Evolutionary conservation across 2,797 vertebrate genomes (phyloP).

Genomic region (Brachyrhaphis roseni): DNA sequence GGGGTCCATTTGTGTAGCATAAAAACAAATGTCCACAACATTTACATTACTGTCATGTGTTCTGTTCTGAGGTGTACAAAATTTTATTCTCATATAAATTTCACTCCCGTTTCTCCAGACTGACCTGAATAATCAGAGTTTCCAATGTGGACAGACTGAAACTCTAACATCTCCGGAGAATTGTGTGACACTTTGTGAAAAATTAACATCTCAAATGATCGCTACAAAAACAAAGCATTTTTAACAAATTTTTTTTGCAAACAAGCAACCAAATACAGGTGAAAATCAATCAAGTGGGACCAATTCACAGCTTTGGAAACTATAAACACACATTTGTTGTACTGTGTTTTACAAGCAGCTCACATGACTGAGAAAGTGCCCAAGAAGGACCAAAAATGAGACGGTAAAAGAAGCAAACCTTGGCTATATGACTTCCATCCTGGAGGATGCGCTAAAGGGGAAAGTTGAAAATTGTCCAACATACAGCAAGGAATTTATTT

Average conservation of each 20-base stretch:
- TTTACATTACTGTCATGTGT: background rate
- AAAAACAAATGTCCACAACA: background rate
- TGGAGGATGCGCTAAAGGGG: background rate
- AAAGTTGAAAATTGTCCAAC: background rate
- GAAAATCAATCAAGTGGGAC: background rate
- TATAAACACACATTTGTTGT: background rate
- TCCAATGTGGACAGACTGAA: background rate
- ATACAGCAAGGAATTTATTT: background rate
- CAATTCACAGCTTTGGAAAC: constrained; percentile 11
- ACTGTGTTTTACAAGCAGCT: background rate
- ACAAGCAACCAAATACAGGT: background rate
- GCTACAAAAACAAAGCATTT: background rate
- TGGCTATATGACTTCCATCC: too few relatives aligned
- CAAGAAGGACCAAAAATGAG: background rate
- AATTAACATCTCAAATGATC: background rate
- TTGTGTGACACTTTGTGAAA: background rate
- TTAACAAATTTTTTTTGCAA: background rate
- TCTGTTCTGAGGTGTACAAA: background rate
- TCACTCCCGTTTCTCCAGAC: background rate
- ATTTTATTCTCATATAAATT: background rate
- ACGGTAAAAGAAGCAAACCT: background rate
- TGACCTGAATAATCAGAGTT: background rate
- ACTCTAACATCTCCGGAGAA: background rate
- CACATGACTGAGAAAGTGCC: background rate
- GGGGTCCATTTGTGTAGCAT: background rate